A percentile compares a stretch with the other conserved stretches of the same genome.
Evolutionary conservation across 2,113 vertebrate genomes (phyloP).

Genomic region (Orthonyx spaldingii): DNA sequence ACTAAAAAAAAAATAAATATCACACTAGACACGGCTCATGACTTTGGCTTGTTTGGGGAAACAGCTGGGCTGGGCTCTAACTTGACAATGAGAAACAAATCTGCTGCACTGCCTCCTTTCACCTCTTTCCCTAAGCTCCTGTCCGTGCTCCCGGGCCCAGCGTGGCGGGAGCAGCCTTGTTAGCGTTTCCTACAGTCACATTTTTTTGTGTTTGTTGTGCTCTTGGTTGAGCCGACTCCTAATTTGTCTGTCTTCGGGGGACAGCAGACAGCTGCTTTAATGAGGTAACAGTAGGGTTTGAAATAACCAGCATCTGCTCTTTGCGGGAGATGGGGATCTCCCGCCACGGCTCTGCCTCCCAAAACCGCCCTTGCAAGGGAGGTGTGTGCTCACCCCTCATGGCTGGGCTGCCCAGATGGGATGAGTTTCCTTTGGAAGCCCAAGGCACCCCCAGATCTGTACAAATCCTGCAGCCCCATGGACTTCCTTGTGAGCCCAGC

Average conservation of each 20-base stretch:
- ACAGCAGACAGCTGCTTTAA: constrained; percentile 68
- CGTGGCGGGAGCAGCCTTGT: not conserved
- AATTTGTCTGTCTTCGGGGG: constrained; percentile 66
- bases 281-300: constrained; percentile 64
- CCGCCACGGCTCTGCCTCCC: not conserved
- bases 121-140: not conserved
- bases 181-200: not conserved
- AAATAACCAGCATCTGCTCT: constrained; percentile 61
- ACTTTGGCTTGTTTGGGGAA: not conserved
- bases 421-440: not conserved
- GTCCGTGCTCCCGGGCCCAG: not conserved
- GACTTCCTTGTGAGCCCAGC: not conserved
- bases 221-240: constrained; percentile 67
- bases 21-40: not conserved
- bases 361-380: not conserved
- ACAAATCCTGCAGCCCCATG: not conserved
- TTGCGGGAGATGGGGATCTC: constrained; percentile 12
- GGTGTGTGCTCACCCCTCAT: rapidly evolving
- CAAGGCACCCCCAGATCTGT: rapidly evolving
- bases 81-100: not conserved
- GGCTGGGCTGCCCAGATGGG: not conserved
- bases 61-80: not conserved
- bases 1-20: not conserved
- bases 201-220: not conserved
- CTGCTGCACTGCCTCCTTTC: not conserved